Conservation (phyloP, 2,113 vertebrate genomes). For the Cisticola juncidis region DNA sequence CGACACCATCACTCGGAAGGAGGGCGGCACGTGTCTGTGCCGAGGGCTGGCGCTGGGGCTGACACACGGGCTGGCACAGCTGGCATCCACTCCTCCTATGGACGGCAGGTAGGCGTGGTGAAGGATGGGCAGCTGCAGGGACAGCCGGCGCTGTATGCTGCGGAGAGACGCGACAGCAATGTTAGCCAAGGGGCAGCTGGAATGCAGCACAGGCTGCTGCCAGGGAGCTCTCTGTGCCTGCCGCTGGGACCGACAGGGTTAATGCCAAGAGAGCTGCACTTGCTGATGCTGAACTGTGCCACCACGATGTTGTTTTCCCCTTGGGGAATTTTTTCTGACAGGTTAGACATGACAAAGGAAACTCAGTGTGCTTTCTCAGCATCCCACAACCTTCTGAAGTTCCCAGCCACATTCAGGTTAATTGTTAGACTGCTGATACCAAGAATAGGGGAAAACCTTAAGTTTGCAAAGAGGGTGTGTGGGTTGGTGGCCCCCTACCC, state of each 20-base stretch:
- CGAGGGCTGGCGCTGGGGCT: conserved; percentile 95
- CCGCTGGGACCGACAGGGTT: neutral
- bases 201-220: neutral
- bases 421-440: neutral
- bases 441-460: neutral
- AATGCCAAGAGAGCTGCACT: neutral
- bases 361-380: neutral
- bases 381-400: neutral
- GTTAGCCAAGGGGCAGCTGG: neutral
- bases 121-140: conserved; percentile 96
- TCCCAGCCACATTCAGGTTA: neutral
- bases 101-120: conserved; percentile 98
- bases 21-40: conserved; percentile 97
- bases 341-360: neutral
- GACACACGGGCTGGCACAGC: conserved; percentile 92
- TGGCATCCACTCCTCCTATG: conserved; percentile 97
- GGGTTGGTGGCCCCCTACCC: neutral
- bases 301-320: neutral
- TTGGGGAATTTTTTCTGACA: neutral
- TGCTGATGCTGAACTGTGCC: neutral
- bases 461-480: neutral
- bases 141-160: conserved; percentile 98
- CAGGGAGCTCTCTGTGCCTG: neutral
- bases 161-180: neutral
- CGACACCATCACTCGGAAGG: conserved; percentile 98